Base-by-base conservation (phyloP, 2,113 vertebrate genomes). In the Pomatorhinus ruficollis region DNA sequence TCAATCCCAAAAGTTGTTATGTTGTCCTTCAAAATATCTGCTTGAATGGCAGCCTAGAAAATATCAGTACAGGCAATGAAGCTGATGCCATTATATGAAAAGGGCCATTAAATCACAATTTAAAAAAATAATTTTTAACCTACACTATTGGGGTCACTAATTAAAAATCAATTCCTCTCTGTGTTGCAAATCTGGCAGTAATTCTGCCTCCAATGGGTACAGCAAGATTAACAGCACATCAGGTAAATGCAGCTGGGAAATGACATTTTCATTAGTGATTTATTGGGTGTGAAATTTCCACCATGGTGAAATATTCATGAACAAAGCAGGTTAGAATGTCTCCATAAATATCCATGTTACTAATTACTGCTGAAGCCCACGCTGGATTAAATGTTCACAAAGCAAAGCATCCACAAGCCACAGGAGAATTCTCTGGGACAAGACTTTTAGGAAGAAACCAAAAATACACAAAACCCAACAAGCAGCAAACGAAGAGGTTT, bases 181-280 rank as follows among this genome's bases (percentile, higher is more conserved):
- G 81, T 92, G 94, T 97, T 96, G 90, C 96, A 97, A 96, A 98
- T 97, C 96, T 97, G 97, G 97, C 95, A 95, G 95, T 96, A 97
- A 97, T 98, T 98, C 97, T 95, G 70, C 96, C 89, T 98, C 96
- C 96, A 98, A 96, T 94, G 90, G 92, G 80, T 97, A 96, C 39
- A 89, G 94, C 52, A 96, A 98, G 98, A 98, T 98, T 97, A 98
- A 98, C 88, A 98, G 97, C 94, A 95, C 8, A 47, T 95, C 98
- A 98, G 98, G 97, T 98, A 97, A 98, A 97, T 96, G 96, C 96
- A 97, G 95, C 93, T 96, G 97, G 97, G 97, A 98, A 98, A 98
- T 97, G 98, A 98, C 98, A 98, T 98, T 98, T 98, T 97, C 98
- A 98, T 98, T 98, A 98, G 97, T 97, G 96, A 97, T 98, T 98